Conservation (phyloP, 2,888 invertebrate species). For the Dynastes tityus region DNA sequence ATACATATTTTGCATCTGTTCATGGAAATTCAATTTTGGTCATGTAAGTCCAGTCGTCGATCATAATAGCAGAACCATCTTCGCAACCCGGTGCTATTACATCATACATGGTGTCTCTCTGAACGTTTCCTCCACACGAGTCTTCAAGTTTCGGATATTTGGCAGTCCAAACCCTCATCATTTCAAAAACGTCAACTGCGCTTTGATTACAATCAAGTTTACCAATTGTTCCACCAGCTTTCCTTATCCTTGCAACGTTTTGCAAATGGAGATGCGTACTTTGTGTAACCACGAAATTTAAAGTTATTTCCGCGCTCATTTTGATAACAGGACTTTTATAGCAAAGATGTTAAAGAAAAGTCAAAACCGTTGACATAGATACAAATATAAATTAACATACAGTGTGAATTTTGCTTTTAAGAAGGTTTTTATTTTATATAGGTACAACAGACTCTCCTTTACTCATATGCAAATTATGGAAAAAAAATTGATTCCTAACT, state of each 20-base stretch:
- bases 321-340: constrained; percentile 30
- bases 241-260: constrained; percentile 34
- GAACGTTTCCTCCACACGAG: constrained; percentile 46
- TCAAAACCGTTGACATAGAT: constrained; percentile 24
- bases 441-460: too few species aligned
- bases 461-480: too few species aligned
- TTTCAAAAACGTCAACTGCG: constrained; percentile 42
- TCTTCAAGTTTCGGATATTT: constrained; percentile 47
- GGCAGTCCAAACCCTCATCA: constrained; percentile 49
- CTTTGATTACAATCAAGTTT: constrained; percentile 38
- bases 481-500: too few species aligned
- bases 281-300: constrained; percentile 42
- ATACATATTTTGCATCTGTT: constrained; percentile 3
- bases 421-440: too few species aligned
- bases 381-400: neutral
- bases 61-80: constrained; percentile 55
- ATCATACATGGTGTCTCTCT: constrained; percentile 51
- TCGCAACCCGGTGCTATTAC: constrained; percentile 53
- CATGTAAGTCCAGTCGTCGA: constrained; percentile 53
- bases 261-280: constrained; percentile 21
- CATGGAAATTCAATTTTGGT: constrained; percentile 53
- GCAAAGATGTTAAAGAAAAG: constrained; percentile 19
- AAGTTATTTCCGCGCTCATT: constrained; percentile 25
- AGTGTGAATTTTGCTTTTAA: too few species aligned
- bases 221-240: constrained; percentile 44